Percentiles rank a stretch among this genome's conserved stretches.
phyloP scores from a whole-genome alignment of 2,113 vertebrate species.

The Microcebus murinus region DNA sequence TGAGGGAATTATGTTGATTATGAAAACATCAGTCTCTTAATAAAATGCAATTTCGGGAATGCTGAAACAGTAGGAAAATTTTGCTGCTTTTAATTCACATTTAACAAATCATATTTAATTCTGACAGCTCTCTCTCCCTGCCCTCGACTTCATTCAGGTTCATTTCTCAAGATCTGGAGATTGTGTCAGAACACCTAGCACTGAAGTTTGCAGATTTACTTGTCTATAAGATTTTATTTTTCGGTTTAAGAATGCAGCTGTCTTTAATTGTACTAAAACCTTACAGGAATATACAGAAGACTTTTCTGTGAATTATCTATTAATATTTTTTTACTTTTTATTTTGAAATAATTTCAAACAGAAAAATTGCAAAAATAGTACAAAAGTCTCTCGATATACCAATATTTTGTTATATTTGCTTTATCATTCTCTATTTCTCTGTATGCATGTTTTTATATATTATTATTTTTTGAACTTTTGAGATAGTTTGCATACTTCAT shows the following conservation, averaged over 20 bases:
- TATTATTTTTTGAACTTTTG: background rate
- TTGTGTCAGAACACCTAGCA: background rate
- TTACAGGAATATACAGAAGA: background rate
- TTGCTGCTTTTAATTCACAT: background rate
- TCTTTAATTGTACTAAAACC: background rate
- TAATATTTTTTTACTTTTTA: background rate
- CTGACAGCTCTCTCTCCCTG: background rate
- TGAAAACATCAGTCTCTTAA: constrained; percentile 10
- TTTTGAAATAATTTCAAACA: constrained; percentile 2
- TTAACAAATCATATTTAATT: background rate
- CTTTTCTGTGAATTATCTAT: background rate
- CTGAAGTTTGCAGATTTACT: background rate
- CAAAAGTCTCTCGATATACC: background rate
- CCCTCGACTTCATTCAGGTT: background rate
- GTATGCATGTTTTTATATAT: background rate
- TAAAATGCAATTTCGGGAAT: constrained; percentile 21
- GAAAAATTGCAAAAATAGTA: background rate
- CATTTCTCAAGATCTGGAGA: background rate
- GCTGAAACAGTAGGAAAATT: background rate
- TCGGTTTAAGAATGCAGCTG: background rate
- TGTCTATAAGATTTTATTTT: background rate
- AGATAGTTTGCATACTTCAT: background rate
- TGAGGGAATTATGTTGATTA: constrained; percentile 47
- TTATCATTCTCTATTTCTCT: background rate
- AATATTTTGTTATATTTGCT: background rate